phyloP scores from a whole-genome alignment of 2,888 invertebrate species.

The Himalopsyche tibetana region DNA sequence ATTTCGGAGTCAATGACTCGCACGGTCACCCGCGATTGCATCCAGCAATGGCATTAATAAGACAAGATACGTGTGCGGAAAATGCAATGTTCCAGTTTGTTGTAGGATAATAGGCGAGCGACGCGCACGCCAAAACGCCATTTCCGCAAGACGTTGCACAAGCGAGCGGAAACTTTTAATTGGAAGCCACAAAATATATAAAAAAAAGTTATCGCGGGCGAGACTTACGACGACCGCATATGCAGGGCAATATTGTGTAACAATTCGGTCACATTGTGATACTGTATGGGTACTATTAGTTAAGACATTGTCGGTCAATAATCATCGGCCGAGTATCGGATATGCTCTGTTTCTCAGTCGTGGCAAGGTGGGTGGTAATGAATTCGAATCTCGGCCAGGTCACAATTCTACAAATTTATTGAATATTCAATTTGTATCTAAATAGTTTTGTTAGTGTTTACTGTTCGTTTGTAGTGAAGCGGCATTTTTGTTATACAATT shows the following conservation, averaged over 20 bases:
- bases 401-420: too few species aligned
- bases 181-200: slow-evolving; percentile 27
- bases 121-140: slow-evolving; percentile 25
- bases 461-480: too few species aligned
- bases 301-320: too few species aligned
- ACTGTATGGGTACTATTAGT: too few species aligned
- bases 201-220: slow-evolving; percentile 25
- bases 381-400: too few species aligned
- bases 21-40: not conserved
- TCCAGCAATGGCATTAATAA: slow-evolving; percentile 19
- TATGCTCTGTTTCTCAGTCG: too few species aligned
- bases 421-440: too few species aligned
- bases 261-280: not conserved
- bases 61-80: slow-evolving; percentile 10
- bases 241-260: not conserved
- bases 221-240: not conserved
- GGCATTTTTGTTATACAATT: too few species aligned
- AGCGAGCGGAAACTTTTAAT: slow-evolving; percentile 39
- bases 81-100: slow-evolving; percentile 27
- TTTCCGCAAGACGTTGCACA: slow-evolving; percentile 29
- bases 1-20: slow-evolving; percentile 22
- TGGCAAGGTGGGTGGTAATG: too few species aligned
- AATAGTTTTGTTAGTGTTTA: too few species aligned
- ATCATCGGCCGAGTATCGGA: too few species aligned
- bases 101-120: not conserved